Evolutionary conservation across 2,888 invertebrate genomes (phyloP).

Genomic region (Ischnura elegans): DNA sequence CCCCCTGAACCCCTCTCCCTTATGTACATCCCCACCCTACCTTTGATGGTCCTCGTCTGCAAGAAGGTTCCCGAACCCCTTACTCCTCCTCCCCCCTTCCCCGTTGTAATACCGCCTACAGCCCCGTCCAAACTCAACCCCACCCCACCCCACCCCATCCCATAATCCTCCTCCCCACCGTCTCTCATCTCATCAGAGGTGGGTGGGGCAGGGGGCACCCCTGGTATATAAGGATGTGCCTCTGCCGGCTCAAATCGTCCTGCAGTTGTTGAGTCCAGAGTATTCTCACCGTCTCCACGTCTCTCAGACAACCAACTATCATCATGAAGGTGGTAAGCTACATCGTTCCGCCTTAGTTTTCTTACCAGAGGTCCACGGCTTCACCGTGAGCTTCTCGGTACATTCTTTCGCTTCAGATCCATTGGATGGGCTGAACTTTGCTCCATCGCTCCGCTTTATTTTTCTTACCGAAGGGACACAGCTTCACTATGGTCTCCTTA

Average conservation of each 20-base stretch:
- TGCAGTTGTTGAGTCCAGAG: conserved; percentile 51
- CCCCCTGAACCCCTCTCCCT: no score
- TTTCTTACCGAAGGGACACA: no score
- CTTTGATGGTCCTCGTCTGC: neutral
- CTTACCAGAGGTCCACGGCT: neutral
- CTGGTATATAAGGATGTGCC: conserved; percentile 29
- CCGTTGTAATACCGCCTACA: neutral
- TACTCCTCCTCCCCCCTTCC: neutral
- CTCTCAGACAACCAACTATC: conserved; percentile 14
- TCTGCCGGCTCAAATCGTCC: conserved; percentile 21
- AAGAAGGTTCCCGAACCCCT: neutral
- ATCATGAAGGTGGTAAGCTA: conserved; percentile 62
- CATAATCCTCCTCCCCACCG: neutral
- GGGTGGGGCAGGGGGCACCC: conserved; percentile 11
- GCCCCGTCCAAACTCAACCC: neutral
- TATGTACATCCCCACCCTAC: neutral
- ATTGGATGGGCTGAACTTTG: no score
- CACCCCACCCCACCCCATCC: neutral
- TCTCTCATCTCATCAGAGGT: neutral
- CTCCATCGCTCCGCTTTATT: no score
- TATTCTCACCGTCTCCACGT: conserved; percentile 33
- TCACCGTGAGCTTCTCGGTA: neutral
- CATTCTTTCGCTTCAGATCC: no score
- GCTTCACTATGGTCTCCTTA: no score
- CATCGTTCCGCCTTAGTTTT: neutral